Percentiles rank a stretch among this genome's conserved stretches.
Conservation (phyloP, 2,888 invertebrate species). For the Spodoptera littoralis region DNA sequence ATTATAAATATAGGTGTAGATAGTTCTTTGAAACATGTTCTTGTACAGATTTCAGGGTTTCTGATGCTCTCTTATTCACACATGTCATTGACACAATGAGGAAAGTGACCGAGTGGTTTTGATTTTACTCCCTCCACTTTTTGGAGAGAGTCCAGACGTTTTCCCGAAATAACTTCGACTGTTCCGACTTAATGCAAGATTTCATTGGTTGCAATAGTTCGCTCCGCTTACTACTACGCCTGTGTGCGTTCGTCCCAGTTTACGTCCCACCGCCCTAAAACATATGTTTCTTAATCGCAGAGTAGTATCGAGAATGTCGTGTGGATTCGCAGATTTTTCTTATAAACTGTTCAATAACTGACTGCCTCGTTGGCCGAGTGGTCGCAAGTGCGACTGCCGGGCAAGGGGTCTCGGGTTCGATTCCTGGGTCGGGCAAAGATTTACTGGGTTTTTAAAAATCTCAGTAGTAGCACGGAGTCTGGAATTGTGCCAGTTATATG, state of each 20-base stretch:
- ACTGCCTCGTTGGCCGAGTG: too few relatives aligned
- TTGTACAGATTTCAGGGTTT: constrained; percentile 51
- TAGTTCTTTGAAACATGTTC: constrained; percentile 66
- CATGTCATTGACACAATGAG: constrained; percentile 84
- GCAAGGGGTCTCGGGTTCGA: too few relatives aligned
- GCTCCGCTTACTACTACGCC: constrained; percentile 64
- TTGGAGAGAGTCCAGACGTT: constrained; percentile 86
- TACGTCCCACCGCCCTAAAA: constrained; percentile 27
- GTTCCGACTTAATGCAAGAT: constrained; percentile 78
- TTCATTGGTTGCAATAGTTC: constrained; percentile 75
- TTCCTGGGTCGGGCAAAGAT: too few relatives aligned
- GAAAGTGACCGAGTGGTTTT: constrained; percentile 83
- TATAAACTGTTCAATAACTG: too few relatives aligned
- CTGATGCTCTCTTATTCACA: constrained; percentile 63
- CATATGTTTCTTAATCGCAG: constrained; percentile 36
- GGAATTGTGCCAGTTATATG: too few relatives aligned
- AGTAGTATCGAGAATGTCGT: constrained; percentile 30
- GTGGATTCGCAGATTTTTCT: background rate
- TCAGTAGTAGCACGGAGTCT: too few relatives aligned
- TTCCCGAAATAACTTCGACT: constrained; percentile 83
- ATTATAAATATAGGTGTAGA: constrained; percentile 67
- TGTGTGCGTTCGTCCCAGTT: constrained; percentile 57
- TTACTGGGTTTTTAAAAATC: too few relatives aligned
- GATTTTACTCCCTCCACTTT: constrained; percentile 73
- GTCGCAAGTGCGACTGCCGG: too few relatives aligned